Evolutionary conservation across 2,113 vertebrate species (phyloP).

Genomic region (Merops nubicus): DNA sequence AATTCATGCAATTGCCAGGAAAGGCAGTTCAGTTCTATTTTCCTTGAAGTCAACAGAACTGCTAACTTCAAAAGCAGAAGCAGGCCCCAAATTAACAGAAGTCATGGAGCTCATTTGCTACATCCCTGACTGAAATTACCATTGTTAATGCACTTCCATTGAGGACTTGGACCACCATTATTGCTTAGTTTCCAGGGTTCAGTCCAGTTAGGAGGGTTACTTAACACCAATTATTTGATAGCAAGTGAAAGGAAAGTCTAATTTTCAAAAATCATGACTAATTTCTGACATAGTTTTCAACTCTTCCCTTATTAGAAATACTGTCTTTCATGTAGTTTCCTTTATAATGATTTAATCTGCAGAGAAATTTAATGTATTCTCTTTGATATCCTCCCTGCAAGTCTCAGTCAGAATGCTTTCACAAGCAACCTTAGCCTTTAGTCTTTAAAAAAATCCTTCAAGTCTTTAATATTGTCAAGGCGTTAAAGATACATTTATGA

Average conservation of each 20-base stretch:
- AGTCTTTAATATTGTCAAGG: not conserved
- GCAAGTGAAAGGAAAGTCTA: slow-evolving; percentile 11
- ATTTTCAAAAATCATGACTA: slow-evolving; percentile 32
- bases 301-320: slow-evolving; percentile 12
- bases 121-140: not conserved
- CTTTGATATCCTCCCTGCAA: slow-evolving; percentile 33
- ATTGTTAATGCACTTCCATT: not conserved
- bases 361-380: slow-evolving; percentile 38
- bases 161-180: not conserved
- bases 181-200: not conserved
- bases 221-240: slow-evolving; percentile 24
- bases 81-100: not conserved
- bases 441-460: slow-evolving; percentile 19
- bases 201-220: not conserved
- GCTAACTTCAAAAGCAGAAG: slow-evolving; percentile 3
- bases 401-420: not conserved
- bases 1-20: not conserved
- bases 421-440: not conserved
- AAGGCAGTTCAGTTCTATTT: not conserved
- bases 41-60: not conserved
- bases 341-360: slow-evolving; percentile 39
- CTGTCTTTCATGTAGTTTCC: slow-evolving; percentile 44
- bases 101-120: not conserved
- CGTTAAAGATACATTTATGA: not conserved
- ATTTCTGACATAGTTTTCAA: slow-evolving; percentile 45